Conservation (phyloP, 2,113 vertebrate genomes). For the Phyllostomus discolor region DNA sequence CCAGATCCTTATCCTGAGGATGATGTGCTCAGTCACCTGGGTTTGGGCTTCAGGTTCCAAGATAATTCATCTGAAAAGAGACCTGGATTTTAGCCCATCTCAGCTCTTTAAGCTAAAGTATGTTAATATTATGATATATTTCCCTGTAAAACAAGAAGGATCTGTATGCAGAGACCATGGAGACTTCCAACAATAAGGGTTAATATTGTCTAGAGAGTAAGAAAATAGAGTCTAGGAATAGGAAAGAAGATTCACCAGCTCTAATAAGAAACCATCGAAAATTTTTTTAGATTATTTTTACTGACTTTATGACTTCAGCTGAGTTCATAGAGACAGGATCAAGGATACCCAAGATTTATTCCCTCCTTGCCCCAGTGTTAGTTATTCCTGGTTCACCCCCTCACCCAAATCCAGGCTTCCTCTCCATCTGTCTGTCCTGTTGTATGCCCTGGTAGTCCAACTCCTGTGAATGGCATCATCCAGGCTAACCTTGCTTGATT, state of each 20-base stretch:
- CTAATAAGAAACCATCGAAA: background rate
- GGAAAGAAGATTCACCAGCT: background rate
- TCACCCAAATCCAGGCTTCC: background rate
- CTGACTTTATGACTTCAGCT: background rate
- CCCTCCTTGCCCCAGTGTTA: background rate
- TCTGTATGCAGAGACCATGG: background rate
- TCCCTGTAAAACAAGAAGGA: background rate
- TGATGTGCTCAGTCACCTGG: no score
- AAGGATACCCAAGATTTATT: background rate
- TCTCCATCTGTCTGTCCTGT: background rate
- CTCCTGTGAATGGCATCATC: background rate
- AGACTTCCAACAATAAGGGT: background rate
- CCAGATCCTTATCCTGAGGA: background rate
- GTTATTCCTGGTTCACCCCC: background rate
- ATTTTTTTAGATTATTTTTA: background rate
- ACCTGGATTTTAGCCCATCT: background rate
- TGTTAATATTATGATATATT: background rate
- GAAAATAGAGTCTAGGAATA: no score
- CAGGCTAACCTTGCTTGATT: background rate
- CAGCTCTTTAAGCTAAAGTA: background rate
- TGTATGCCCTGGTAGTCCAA: background rate
- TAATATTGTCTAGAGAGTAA: background rate
- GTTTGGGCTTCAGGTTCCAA: background rate
- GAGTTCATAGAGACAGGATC: background rate
- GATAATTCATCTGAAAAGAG: background rate